These are phyloP conservation scores for Pedetes capensis DNA, from an alignment of 2,113 vertebrate species.

Conservation along the genomic window DNA sequence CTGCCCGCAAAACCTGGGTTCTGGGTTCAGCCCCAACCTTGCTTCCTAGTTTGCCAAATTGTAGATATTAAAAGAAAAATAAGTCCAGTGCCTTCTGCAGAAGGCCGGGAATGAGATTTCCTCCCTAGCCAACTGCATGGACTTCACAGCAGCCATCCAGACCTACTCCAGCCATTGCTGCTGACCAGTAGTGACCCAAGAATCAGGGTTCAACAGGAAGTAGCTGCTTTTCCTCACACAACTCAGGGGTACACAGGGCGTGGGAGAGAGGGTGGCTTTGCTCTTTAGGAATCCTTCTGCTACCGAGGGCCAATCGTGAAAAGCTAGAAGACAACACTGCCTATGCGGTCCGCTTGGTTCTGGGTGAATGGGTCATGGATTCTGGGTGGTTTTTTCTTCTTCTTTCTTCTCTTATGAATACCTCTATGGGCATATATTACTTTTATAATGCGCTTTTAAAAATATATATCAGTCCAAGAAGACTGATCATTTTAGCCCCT, in stretches of 20 bases:
- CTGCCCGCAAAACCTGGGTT: neutral
- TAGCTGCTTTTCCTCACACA: neutral
- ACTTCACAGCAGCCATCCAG: neutral
- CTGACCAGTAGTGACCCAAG: neutral
- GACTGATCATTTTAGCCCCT: neutral
- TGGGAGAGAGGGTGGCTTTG: neutral
- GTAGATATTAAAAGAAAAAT: neutral
- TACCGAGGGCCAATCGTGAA: neutral
- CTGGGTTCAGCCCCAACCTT: neutral
- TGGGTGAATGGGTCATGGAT: neutral
- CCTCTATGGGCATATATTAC: neutral
- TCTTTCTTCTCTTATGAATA: neutral
- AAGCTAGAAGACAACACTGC: neutral
- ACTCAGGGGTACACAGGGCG: neutral
- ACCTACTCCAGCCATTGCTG: neutral
- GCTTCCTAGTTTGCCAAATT: neutral
- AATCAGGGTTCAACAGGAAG: neutral
- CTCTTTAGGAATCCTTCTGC: neutral
- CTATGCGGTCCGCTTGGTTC: neutral
- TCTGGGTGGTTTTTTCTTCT: neutral
- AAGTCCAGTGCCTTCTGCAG: neutral
- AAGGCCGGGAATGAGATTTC: slow-evolving; percentile 15
- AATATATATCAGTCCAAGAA: neutral
- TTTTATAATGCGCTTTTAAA: neutral
- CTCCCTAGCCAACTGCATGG: neutral